Evolutionary conservation across 2,888 invertebrate genomes (phyloP), one percentile per base, ranked within the genome.

Genomic region (Drosophila pseudotakahashii): DNA sequence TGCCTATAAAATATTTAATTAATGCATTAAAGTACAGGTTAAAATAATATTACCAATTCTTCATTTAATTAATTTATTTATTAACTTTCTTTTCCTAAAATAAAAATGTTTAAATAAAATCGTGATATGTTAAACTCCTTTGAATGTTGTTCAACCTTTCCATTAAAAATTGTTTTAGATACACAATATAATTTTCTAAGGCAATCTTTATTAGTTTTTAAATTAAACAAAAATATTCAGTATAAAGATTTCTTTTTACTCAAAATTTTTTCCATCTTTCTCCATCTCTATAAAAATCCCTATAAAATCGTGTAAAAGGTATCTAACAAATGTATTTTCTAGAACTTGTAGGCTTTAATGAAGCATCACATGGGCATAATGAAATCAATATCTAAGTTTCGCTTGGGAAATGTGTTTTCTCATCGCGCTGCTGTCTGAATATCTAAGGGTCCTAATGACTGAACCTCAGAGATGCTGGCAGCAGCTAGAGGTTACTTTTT

Each of bases 401-500:
- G 13, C 14, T 6, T 5, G 14, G 14, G 14, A 47, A 47, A 32
- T 26, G 26, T 26, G 30, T n/a, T 10, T 26, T 23, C 44, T 3
- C 14, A 45, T 69, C 61, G 70, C 74, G 59, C 81, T 73, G 78
- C 60, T 59, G 50, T 50, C 26, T 7, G 7, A 30, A 30, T 26
- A 6, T 26, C 26, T 6, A 30, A 30, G 3, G 0, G 23, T 23
- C 23, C 3, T 2, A 3, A 26, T 26, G 26, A 30, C 30, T 39
- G 26, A 63, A 34, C 54, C 16, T 75, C 58, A 84, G 60, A 80
- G 75, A 67, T 77, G 77, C 59, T 63, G 82, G 77, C 88, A 89
- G 81, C 84, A 86, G 82, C 87, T 88, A 90, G 30, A 89, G 86
- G 77, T 89, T 90, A 42, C 87, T 90, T 86, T 88, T 89, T 78